Evolutionary conservation across 2,113 vertebrate genomes (phyloP).

Genomic region (Alectura lathami): DNA sequence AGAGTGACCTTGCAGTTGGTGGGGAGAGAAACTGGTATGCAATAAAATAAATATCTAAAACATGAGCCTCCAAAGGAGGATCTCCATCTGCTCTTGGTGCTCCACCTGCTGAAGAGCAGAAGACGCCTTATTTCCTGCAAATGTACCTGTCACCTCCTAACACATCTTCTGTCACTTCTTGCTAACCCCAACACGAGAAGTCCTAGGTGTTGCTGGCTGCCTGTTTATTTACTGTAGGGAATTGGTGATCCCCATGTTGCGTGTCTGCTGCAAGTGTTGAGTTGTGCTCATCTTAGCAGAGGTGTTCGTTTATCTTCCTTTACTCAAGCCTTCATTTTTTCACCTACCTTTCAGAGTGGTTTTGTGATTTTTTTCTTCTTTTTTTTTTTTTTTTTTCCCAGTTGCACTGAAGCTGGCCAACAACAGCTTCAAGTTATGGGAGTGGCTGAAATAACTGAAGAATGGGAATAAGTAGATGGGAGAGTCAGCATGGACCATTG

Average conservation of each 20-base stretch:
- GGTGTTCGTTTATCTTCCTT: not conserved
- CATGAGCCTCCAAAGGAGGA: accelerated
- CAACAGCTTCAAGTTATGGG: not conserved
- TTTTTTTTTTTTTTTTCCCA: not conserved
- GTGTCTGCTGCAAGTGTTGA: not conserved
- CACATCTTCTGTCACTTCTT: not conserved
- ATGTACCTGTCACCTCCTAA: not conserved
- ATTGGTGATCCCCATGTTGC: not conserved
- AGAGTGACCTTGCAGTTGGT: not conserved
- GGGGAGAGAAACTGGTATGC: not conserved
- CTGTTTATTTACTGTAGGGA: not conserved
- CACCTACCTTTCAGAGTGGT: not conserved
- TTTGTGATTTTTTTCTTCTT: not conserved
- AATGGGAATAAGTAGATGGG: not conserved
- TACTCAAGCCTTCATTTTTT: not conserved
- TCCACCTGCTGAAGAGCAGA: not conserved
- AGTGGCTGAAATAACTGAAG: not conserved
- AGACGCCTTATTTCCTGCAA: accelerated
- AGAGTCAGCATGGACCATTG: accelerated
- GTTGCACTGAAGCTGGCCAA: not conserved
- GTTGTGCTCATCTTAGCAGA: not conserved
- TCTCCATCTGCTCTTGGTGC: not conserved
- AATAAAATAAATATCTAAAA: not conserved
- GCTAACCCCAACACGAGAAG: not conserved
- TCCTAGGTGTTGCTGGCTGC: not conserved